These are phyloP conservation scores for Forpus xanthops DNA, from an alignment of 2,797 vertebrate species.

Conservation along the genomic window DNA sequence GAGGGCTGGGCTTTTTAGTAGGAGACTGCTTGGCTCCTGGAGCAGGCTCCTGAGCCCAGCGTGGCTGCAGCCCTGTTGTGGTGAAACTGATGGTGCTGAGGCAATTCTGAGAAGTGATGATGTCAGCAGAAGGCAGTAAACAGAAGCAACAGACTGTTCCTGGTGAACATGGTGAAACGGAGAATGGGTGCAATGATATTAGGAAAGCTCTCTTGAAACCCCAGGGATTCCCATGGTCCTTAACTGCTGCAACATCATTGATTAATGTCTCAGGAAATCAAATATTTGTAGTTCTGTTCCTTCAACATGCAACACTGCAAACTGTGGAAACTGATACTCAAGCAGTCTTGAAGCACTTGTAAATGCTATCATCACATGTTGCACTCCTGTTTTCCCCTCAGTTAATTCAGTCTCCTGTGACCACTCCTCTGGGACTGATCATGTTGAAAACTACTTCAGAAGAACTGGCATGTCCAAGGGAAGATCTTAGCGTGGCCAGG, in stretches of 20 bases:
- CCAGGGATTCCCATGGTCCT: background rate
- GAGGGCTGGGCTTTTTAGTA: background rate
- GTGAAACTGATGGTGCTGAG: background rate
- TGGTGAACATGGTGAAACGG: background rate
- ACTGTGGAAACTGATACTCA: background rate
- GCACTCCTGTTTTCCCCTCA: constrained; percentile 33
- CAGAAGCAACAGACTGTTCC: background rate
- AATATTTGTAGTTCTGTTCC: background rate
- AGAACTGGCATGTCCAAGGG: constrained; percentile 94
- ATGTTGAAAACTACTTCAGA: constrained; percentile 97
- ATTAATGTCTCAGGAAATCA: background rate
- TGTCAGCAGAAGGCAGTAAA: background rate
- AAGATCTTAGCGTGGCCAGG: constrained; percentile 92
- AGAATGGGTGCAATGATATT: background rate
- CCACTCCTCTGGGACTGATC: constrained; percentile 90
- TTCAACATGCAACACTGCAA: fast-evolving
- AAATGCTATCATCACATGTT: fast-evolving
- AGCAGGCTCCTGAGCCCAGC: background rate
- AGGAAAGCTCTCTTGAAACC: constrained; percentile 10
- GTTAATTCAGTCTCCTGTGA: constrained; percentile 92
- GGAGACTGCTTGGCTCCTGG: background rate
- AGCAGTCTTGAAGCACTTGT: background rate
- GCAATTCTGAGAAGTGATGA: background rate
- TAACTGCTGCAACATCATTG: background rate
- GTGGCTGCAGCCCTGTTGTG: background rate